Conservation (phyloP, 2,113 vertebrate species). For the Aspidoscelis tigris region DNA sequence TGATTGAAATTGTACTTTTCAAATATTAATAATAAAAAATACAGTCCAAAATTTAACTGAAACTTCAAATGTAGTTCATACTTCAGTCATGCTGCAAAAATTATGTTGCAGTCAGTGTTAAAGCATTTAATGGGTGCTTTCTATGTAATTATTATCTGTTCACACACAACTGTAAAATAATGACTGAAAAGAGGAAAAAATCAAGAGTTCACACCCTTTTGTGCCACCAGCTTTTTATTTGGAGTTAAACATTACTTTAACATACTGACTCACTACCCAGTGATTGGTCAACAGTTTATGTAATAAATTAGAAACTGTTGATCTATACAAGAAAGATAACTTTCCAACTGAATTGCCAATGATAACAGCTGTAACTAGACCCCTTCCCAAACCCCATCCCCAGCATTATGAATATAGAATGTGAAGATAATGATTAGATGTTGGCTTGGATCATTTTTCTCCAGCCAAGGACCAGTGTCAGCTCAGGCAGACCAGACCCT, state of each 20-base stretch:
- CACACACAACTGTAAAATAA: conserved; percentile 29
- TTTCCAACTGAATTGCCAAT: neutral
- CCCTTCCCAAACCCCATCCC: no score
- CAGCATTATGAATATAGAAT: fast-evolving
- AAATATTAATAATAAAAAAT: neutral
- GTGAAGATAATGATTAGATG: neutral
- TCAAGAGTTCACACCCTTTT: conserved; percentile 47
- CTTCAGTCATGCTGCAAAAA: neutral
- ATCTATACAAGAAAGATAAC: neutral
- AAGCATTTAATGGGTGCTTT: neutral
- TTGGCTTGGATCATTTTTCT: neutral
- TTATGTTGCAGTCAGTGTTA: neutral
- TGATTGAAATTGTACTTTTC: neutral
- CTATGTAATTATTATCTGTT: conserved; percentile 6
- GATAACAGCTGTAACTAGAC: neutral
- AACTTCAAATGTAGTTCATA: neutral
- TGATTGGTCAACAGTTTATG: conserved; percentile 62
- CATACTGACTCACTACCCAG: conserved; percentile 45
- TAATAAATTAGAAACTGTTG: conserved; percentile 37
- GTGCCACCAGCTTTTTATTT: conserved; percentile 58
- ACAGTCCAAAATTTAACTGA: conserved; percentile 9
- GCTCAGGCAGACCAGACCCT: no score
- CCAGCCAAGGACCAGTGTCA: no score
- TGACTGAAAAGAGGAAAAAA: conserved; percentile 41
- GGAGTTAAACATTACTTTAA: conserved; percentile 78